A percentile compares a stretch with the other conserved stretches of the same genome.
phyloP scores from a whole-genome alignment of 92 coral and sea anemone genomes.

The Umimayanthus kanabou region DNA sequence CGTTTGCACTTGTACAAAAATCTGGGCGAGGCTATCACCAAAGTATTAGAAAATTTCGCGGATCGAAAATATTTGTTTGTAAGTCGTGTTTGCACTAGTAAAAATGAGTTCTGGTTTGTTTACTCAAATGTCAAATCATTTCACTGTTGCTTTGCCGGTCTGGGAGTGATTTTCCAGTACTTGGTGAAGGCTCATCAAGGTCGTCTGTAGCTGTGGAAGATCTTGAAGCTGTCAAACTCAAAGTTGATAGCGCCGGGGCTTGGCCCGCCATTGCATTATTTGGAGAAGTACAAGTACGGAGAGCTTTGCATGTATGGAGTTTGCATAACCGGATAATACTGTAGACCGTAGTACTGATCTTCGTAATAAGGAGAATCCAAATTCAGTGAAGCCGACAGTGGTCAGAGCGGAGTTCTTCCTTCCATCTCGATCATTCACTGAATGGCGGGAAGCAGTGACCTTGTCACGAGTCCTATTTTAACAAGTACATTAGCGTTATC shows the following conservation, averaged over 20 bases:
- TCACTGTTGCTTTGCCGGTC: not conserved
- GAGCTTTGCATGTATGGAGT: slow-evolving; percentile 10
- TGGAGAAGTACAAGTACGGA: not conserved
- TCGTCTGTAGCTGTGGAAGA: not conserved
- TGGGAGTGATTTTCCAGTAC: not conserved
- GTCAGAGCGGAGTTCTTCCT: slow-evolving; percentile 24
- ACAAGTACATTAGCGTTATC: not conserved
- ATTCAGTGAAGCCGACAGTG: not conserved
- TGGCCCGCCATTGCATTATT: not conserved
- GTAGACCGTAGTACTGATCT: no score
- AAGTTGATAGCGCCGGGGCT: not conserved
- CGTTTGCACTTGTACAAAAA: no score
- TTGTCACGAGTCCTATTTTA: not conserved
- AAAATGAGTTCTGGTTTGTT: no score
- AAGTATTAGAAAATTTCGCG: no score
- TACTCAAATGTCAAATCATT: no score
- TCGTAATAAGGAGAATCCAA: not conserved
- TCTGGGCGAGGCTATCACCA: no score
- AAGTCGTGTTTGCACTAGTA: no score
- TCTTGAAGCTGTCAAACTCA: not conserved
- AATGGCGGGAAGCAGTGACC: not conserved
- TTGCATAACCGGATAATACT: no score
- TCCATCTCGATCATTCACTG: not conserved
- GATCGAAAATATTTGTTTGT: no score
- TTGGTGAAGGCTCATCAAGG: not conserved